Base-by-base conservation (phyloP, 2,888 invertebrate genomes). In the Suillia variegata region DNA sequence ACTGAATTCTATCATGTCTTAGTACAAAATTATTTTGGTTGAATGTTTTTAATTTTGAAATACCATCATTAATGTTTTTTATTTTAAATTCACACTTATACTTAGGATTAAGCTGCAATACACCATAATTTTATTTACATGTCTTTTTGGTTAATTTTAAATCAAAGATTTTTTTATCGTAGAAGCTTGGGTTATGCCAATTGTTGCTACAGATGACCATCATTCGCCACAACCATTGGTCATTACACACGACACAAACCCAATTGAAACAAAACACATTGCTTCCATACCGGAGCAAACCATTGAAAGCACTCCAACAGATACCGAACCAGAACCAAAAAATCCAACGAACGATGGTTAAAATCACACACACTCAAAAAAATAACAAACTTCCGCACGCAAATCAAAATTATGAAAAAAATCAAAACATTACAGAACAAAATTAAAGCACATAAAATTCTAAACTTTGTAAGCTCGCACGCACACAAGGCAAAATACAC, bases 341-440 rank as follows among this genome's bases (percentile, higher is more conserved):
- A 71, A 66, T 70, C 70, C 73, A 56, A 62, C 62, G 62, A 68
- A 67, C 68, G 67, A 71, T 64, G 69, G 66, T 67, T 17, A 4
- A 26, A 51, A 24, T 51, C 34, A 13, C 56, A 56, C 52, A 54
- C 54, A 59, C 38, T 58, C 18, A 57, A 62, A 52, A 38, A 45
- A n/a, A 31, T 47, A 13, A 8, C 12, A 53, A 38, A 2, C 18
- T 22, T 47, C 4, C 13, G 31, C 47, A 54, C 26, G 21, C 51
- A 51, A 15, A 31, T n/a, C 38, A 38, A 38, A 45, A 45, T 18
- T 45, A n/a, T 5, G 5, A 13, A 38, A 5, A n/a, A 8, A 38
- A 20, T 45, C 45, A 45, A 45, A 18, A 5, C 45, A 20, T 3
- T 45, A 20, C 38, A 38, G 12, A 38, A 38, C n/a, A n/a, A n/a